Evolutionary conservation across 1,140 invertebrate genomes (phyloP).

Genomic region (Brachionus rotundiformis): DNA sequence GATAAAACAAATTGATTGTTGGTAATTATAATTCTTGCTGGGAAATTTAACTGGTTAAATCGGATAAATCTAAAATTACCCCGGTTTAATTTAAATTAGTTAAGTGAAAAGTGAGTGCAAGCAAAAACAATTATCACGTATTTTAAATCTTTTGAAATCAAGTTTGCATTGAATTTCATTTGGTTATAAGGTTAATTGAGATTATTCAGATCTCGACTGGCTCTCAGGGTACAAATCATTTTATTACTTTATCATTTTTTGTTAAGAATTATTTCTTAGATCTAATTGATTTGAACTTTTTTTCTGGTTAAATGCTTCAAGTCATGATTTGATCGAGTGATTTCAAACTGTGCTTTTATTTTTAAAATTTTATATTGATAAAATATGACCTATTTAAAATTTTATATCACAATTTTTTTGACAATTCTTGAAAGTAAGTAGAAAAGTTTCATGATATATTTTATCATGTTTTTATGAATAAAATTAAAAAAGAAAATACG

Average conservation of each 20-base stretch:
- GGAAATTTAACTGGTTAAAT: background rate
- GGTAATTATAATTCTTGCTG: background rate
- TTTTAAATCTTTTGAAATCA: background rate
- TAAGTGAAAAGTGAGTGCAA: background rate
- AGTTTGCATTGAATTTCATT: background rate
- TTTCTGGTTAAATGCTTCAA: background rate
- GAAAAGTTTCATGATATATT: too few species aligned
- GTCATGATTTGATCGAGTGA: background rate
- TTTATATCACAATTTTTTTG: background rate
- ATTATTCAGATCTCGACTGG: background rate
- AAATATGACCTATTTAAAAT: background rate
- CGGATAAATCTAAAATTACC: background rate
- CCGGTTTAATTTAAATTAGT: background rate
- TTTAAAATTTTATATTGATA: background rate
- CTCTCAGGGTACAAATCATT: conserved; percentile 1
- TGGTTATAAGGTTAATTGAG: background rate
- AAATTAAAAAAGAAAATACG: too few species aligned
- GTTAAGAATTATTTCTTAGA: background rate
- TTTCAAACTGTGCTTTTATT: background rate
- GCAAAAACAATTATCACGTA: background rate
- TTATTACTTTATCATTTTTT: conserved; percentile 5
- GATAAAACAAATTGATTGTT: background rate
- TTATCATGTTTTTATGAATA: too few species aligned
- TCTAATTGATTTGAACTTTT: conserved; percentile 14
- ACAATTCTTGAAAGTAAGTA: background rate